Evolutionary conservation across 2,888 invertebrate species (phyloP).

Genomic region (Lasioglossum leucozonium): DNA sequence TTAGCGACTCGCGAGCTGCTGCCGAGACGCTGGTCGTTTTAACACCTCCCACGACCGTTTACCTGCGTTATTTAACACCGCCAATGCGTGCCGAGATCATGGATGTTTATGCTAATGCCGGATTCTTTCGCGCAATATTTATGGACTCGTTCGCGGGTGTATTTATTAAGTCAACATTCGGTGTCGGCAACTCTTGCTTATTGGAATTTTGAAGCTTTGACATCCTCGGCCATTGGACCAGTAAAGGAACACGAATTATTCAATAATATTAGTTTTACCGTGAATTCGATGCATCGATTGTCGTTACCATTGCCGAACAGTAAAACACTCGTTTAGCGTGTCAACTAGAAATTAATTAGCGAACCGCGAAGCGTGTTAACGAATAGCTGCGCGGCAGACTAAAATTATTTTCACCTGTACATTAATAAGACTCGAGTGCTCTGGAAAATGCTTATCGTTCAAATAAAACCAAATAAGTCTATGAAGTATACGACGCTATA

Average conservation of each 20-base stretch:
- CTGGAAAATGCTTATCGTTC: background rate
- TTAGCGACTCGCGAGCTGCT: background rate
- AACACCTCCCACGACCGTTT: slow-evolving; percentile 2
- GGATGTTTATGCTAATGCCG: background rate
- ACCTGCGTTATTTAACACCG: background rate
- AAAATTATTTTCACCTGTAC: background rate
- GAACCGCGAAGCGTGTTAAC: background rate
- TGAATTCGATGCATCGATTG: background rate
- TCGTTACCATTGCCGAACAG: background rate
- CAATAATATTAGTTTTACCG: background rate
- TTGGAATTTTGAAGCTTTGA: background rate
- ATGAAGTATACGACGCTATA: background rate
- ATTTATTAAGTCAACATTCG: background rate
- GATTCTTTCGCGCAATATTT: background rate
- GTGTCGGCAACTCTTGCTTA: background rate
- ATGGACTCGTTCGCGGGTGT: background rate
- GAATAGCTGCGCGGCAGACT: background rate
- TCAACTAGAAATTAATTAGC: background rate
- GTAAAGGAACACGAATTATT: background rate
- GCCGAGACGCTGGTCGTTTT: background rate
- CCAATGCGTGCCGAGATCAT: background rate
- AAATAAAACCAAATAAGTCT: background rate
- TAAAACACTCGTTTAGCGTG: background rate
- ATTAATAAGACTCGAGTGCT: background rate
- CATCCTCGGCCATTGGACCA: no score